Evolutionary conservation across 2,888 invertebrate genomes (phyloP).

Genomic region (Troglohyphantes excavatus): DNA sequence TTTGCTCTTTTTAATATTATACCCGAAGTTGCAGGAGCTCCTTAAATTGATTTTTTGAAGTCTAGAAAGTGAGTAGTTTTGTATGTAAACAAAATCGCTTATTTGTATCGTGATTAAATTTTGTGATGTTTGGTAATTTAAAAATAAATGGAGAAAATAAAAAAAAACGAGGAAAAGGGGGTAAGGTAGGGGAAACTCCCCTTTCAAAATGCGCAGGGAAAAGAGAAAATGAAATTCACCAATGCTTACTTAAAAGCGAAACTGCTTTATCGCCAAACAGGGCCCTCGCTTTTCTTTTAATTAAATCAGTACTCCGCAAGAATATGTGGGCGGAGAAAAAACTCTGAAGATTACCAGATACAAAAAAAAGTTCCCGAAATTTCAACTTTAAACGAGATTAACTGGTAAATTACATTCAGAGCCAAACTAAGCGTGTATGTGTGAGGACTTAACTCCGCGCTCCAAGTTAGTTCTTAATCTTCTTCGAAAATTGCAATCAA

Average conservation of each 20-base stretch:
- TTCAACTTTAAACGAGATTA: conserved; percentile 78
- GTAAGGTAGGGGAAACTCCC: not conserved
- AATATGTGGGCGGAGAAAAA: conserved; percentile 49
- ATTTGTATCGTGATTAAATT: conserved; percentile 67
- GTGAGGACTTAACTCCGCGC: conserved; percentile 63
- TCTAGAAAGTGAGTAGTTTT: conserved; percentile 13
- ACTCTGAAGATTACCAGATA: conserved; percentile 34
- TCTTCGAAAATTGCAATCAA: conserved; percentile 75
- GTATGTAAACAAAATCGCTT: conserved; percentile 31
- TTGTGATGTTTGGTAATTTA: conserved; percentile 47
- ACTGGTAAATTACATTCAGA: conserved; percentile 75
- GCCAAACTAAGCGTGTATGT: conserved; percentile 52
- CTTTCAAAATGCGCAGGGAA: conserved; percentile 27
- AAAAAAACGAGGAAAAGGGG: not conserved
- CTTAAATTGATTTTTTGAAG: conserved; percentile 13
- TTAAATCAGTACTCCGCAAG: conserved; percentile 60
- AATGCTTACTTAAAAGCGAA: conserved; percentile 55
- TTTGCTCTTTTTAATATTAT: too few relatives aligned
- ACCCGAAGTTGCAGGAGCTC: not conserved
- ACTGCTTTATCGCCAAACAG: conserved; percentile 42
- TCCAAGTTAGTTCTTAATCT: conserved; percentile 75
- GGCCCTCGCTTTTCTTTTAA: conserved; percentile 65
- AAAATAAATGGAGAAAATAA: conserved; percentile 48
- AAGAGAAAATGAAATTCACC: conserved; percentile 65
- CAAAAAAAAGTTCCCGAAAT: conserved; percentile 68